phyloP scores from a whole-genome alignment of 2,888 invertebrate species.

The Pollenia amentaria region DNA sequence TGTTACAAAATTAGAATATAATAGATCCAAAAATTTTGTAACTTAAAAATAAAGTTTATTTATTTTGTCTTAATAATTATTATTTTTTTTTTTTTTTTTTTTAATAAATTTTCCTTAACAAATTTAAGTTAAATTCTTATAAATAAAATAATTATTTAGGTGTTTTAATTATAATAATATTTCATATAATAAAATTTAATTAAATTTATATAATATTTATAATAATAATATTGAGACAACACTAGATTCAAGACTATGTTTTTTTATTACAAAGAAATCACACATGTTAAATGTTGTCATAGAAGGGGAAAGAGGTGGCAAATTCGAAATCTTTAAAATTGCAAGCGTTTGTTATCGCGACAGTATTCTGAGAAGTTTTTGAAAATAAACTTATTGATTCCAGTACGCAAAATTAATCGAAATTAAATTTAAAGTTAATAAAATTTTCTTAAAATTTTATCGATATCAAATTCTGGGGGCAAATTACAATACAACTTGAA shows the following conservation, averaged over 20 bases:
- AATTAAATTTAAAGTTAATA: no score
- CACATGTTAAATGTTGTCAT: conserved; percentile 17
- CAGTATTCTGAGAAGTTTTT: no score
- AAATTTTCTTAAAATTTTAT: no score
- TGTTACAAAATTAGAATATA: no score
- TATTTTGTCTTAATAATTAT: conserved; percentile 6
- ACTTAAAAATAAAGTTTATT: no score
- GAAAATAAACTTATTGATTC: no score
- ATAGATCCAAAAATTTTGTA: no score
- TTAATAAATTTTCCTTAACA: not conserved
- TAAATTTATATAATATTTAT: not conserved
- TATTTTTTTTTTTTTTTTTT: conserved; percentile 7
- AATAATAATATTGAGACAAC: conserved; percentile 53
- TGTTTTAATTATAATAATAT: conserved; percentile 38
- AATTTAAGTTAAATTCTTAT: conserved; percentile 17
- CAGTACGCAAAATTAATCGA: no score
- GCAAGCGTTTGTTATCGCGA: no score
- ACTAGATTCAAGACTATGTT: conserved; percentile 53
- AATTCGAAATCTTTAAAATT: no score
- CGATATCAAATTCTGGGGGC: no score
- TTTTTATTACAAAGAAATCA: conserved; percentile 36
- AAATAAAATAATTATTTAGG: conserved; percentile 29
- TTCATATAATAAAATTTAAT: conserved; percentile 39
- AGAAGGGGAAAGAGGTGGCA: not conserved
- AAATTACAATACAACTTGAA: no score